A percentile compares a stretch with the other conserved stretches of the same genome.
phyloP scores from a whole-genome alignment of 2,113 vertebrate species.

The Toxotes jaculatrix region DNA sequence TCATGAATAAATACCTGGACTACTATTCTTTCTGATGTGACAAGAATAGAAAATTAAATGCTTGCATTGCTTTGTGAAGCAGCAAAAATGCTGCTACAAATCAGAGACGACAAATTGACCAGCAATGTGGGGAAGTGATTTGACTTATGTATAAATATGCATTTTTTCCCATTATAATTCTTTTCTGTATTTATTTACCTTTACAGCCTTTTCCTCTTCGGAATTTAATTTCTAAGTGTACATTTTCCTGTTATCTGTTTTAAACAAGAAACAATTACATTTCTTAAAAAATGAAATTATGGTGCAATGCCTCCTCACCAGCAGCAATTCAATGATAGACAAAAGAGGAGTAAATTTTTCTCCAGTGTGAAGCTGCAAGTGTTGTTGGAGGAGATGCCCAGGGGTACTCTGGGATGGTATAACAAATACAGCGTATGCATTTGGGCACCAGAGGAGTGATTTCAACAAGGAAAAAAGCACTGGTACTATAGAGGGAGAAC shows the following conservation, averaged over 20 bases:
- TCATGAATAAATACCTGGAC: not conserved
- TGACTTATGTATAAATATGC: not conserved
- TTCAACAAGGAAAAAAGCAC: conserved; percentile 16
- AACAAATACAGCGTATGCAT: conserved; percentile 33
- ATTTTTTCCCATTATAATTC: not conserved
- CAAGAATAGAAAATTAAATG: not conserved
- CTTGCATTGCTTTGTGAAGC: not conserved
- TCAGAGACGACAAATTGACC: not conserved
- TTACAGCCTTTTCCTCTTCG: not conserved
- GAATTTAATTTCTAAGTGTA: not conserved
- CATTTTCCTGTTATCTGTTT: conserved; percentile 5
- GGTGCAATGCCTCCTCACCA: conserved; percentile 18
- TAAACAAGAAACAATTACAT: not conserved
- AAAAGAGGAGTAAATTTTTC: conserved; percentile 11
- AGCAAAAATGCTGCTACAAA: not conserved
- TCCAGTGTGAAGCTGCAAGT: conserved; percentile 14
- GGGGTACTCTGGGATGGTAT: conserved; percentile 6
- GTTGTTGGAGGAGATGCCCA: not conserved
- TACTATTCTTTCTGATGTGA: not conserved
- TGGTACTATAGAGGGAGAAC: conserved; percentile 6
- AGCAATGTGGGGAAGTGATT: not conserved
- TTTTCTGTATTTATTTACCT: not conserved
- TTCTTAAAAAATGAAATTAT: not conserved
- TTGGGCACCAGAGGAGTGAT: conserved; percentile 20
- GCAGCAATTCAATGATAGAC: conserved; percentile 14